phyloP scores from a whole-genome alignment of 2,888 invertebrate species.

The Drosophila paucipuncta region DNA sequence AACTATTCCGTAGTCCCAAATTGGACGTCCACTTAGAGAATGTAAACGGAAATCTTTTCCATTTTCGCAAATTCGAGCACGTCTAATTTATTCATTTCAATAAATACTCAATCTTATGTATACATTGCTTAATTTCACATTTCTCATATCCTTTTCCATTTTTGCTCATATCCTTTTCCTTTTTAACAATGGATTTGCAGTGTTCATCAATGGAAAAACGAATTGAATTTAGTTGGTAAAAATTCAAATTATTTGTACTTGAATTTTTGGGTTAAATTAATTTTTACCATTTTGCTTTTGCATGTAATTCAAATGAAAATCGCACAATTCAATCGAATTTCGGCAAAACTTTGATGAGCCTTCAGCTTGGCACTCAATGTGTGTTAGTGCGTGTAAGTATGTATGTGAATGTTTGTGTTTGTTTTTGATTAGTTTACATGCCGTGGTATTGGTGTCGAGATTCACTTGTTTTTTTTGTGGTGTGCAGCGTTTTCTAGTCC shows the following conservation, averaged over 20 bases:
- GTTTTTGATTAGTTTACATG: slow-evolving; percentile 71
- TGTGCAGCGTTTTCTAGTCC: slow-evolving; percentile 31
- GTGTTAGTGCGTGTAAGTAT: slow-evolving; percentile 18
- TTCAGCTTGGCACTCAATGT: slow-evolving; percentile 32
- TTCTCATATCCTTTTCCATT: not conserved
- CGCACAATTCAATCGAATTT: slow-evolving; percentile 77
- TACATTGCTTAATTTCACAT: not conserved
- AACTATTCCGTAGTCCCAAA: not conserved
- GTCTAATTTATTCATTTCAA: not conserved
- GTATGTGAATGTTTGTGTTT: slow-evolving; percentile 42
- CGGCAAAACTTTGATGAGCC: slow-evolving; percentile 73
- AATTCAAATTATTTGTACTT: not conserved
- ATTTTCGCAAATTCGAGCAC: not conserved
- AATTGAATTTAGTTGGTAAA: not conserved
- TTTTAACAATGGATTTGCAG: not conserved
- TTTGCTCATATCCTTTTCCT: not conserved
- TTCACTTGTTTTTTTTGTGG: slow-evolving; percentile 37
- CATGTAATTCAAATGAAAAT: slow-evolving; percentile 74
- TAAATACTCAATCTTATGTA: not conserved
- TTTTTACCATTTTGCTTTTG: slow-evolving; percentile 3
- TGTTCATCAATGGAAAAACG: not conserved
- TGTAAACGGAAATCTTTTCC: not conserved
- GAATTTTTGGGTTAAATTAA: not conserved
- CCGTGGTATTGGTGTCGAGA: slow-evolving; percentile 48
- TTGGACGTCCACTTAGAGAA: not conserved